phyloP scores from a whole-genome alignment of 2,797 vertebrate genomes.

The Delichon dasypus region DNA sequence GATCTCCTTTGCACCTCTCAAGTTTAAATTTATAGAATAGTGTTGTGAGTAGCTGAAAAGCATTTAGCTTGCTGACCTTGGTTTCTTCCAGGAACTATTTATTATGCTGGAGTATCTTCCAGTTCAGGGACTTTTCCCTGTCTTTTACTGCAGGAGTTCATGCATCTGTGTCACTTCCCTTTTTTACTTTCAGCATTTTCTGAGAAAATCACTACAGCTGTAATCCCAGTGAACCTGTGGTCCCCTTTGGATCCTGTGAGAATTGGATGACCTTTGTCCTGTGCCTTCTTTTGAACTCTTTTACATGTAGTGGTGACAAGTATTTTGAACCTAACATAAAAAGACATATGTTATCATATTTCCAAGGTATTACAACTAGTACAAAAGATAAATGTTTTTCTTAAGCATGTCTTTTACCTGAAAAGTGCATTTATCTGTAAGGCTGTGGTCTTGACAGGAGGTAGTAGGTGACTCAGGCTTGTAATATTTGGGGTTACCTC shows the following conservation, averaged over 20 bases:
- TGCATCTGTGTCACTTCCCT: neutral
- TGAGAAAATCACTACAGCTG: neutral
- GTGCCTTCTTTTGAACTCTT: neutral
- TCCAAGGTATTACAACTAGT: neutral
- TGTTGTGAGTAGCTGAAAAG: neutral
- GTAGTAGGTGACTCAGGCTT: neutral
- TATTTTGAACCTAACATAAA: neutral
- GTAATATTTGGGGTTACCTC: neutral
- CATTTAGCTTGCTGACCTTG: neutral
- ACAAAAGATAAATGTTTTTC: neutral
- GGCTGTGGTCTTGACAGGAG: neutral
- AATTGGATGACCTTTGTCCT: neutral
- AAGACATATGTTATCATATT: neutral
- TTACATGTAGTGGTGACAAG: neutral
- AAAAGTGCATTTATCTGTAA: neutral
- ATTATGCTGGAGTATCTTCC: neutral
- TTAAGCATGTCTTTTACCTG: neutral
- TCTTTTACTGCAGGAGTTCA: neutral
- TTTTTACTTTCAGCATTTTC: slow-evolving; percentile 1
- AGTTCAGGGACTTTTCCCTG: neutral
- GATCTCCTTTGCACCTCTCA: neutral
- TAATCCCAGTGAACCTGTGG: neutral
- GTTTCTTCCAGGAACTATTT: slow-evolving; percentile 6
- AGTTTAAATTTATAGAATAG: neutral
- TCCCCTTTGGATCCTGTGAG: neutral